Base-by-base conservation (phyloP, 2,888 invertebrate genomes). In the Strigamia maritima region DNA sequence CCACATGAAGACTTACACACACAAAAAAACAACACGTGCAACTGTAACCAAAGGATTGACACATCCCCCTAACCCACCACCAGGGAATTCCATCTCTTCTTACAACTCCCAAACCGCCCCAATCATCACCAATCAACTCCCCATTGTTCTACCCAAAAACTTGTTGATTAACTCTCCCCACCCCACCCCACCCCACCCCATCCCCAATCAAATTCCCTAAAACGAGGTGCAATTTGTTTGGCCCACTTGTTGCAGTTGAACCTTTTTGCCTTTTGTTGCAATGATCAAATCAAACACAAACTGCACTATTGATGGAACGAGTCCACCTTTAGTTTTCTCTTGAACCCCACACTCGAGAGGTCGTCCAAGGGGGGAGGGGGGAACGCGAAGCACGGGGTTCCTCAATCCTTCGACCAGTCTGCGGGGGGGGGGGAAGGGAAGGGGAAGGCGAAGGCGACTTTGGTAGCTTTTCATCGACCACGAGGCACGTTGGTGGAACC, bases 291-390 rank as follows among this genome's bases (percentile, higher is more conserved):
- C 60, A 60, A 60, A 60, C 60, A 60, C 60, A 60, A 60, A 60
- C 60, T 60, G 19, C 19, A 19, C 60, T n/a, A 60, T 60, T 60
- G 19, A 60, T 19, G 24, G 24, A 60, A 16, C 60, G 60, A 60
- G 19, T 60, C 60, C 60, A 60, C 60, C 60, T 60, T 60, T 60
- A 60, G 60, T 60, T 60, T 60, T 22, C 22, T 60, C 60, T 60
- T 60, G 60, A 60, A 60, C 60, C 60, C 60, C 60, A 60, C 60
- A 60, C 60, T 60, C 60, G 60, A 60, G 60, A 60, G 60, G 60
- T 60, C 60, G 60, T 60, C 60, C 60, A 49, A 49, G 24, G 60
- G 54, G 54, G 54, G 10, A 38, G 7, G 54, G 54, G 8, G 24
- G 60, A 16, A 60, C 19, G 19, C 16, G 44, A 14, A 16, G 14